These are phyloP conservation scores for Ctena decussata DNA, from an alignment of 2,888 invertebrate genomes.

Conservation along the genomic window DNA sequence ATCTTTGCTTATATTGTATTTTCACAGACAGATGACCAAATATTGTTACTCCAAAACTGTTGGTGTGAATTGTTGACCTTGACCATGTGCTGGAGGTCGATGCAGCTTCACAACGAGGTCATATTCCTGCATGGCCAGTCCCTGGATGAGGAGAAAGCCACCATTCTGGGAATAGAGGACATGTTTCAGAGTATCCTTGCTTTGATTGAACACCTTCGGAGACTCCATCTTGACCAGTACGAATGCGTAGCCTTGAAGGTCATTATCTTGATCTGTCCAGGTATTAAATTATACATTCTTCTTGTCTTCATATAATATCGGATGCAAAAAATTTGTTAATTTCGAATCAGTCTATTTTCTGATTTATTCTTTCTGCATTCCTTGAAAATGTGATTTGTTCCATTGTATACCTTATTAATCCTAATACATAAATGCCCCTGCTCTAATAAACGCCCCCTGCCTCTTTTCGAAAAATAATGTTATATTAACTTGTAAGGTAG, in stretches of 20 bases:
- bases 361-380: no score
- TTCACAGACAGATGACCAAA: slow-evolving; percentile 97
- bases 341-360: no score
- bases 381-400: no score
- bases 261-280: slow-evolving; percentile 96
- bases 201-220: slow-evolving; percentile 96
- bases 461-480: no score
- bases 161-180: slow-evolving; percentile 89
- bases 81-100: slow-evolving; percentile 92
- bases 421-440: no score
- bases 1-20: no score
- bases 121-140: slow-evolving; percentile 77
- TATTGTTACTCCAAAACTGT: slow-evolving; percentile 97
- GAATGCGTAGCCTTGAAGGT: slow-evolving; percentile 99
- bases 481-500: no score
- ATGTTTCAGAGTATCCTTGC: slow-evolving; percentile 98
- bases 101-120: slow-evolving; percentile 91
- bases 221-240: slow-evolving; percentile 96
- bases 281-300: no score
- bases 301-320: no score
- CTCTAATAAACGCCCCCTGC: no score
- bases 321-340: no score
- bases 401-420: no score
- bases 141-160: slow-evolving; percentile 90
- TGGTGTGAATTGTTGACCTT: slow-evolving; percentile 92